These are phyloP conservation scores for Pediacus dermestoides DNA, from an alignment of 2,888 invertebrate genomes.

Conservation along the genomic window DNA sequence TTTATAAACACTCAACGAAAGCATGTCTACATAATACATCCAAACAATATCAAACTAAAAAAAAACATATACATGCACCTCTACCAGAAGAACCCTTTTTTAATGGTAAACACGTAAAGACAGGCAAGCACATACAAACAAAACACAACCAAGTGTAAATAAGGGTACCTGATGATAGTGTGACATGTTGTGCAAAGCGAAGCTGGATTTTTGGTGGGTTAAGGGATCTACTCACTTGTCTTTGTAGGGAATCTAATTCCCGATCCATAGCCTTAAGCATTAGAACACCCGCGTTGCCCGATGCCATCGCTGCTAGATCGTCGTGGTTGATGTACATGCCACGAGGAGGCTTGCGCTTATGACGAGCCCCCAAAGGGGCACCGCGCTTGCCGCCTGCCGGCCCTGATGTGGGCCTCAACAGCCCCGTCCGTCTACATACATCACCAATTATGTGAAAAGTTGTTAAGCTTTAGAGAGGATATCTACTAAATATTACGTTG, in stretches of 20 bases:
- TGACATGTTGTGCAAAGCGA: no score
- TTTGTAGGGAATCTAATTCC: constrained; percentile 89
- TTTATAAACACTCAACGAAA: no score
- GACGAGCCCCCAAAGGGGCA: constrained; percentile 49
- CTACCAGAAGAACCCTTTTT: no score
- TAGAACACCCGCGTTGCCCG: constrained; percentile 68
- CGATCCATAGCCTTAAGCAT: constrained; percentile 90
- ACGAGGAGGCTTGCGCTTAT: constrained; percentile 85
- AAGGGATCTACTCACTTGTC: constrained; percentile 76
- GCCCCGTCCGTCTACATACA: constrained; percentile 70
- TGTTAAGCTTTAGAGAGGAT: no score
- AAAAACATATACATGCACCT: no score
- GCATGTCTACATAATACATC: no score
- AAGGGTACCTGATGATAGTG: constrained; percentile 11
- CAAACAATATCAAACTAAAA: no score
- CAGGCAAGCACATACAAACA: no score
- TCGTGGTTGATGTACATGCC: constrained; percentile 98
- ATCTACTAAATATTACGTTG: no score
- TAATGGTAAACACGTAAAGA: no score
- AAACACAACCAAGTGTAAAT: constrained; percentile 11
- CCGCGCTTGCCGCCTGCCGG: constrained; percentile 56
- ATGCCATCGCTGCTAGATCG: constrained; percentile 89
- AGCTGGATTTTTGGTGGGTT: constrained; percentile 17
- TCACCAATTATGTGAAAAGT: constrained; percentile 5
- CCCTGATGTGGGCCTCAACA: constrained; percentile 75